These are phyloP conservation scores for Petrocephalus schoutedeni DNA, from an alignment of 2,797 vertebrate genomes.

Conservation along the genomic window DNA sequence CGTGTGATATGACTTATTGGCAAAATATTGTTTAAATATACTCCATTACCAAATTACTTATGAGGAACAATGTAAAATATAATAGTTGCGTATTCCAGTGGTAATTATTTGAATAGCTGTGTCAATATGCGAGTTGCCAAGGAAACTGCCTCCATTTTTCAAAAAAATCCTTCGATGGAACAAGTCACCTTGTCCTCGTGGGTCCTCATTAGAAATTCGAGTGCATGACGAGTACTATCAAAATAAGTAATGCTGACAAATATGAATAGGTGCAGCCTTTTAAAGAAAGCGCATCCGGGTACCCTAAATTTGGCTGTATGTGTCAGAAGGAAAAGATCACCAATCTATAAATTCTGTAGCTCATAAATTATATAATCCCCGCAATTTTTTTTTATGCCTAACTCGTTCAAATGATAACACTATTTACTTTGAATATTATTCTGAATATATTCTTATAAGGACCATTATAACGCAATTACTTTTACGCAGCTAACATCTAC, in stretches of 20 bases:
- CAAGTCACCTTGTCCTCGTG: constrained; percentile 17
- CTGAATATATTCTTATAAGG: neutral
- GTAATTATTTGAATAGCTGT: constrained; percentile 17
- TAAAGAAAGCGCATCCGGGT: constrained; percentile 5
- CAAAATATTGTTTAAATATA: neutral
- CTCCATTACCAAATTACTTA: neutral
- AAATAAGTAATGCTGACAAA: constrained; percentile 26
- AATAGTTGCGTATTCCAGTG: constrained; percentile 7
- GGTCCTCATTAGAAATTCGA: constrained; percentile 23
- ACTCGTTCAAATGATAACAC: neutral
- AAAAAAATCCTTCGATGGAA: constrained; percentile 25
- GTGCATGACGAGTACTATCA: constrained; percentile 12
- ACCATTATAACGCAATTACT: neutral
- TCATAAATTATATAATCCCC: neutral
- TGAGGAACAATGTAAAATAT: neutral
- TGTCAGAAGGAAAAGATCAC: neutral
- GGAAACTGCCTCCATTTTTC: constrained; percentile 28
- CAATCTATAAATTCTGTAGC: neutral
- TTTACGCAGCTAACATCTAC: neutral
- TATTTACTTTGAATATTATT: neutral
- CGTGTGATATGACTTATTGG: neutral
- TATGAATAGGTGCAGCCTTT: constrained; percentile 17
- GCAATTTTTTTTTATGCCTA: neutral
- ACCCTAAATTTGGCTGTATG: neutral
- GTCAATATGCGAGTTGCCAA: constrained; percentile 35